phyloP scores from a whole-genome alignment of 2,888 invertebrate genomes.

The Drosophila ustulata region DNA sequence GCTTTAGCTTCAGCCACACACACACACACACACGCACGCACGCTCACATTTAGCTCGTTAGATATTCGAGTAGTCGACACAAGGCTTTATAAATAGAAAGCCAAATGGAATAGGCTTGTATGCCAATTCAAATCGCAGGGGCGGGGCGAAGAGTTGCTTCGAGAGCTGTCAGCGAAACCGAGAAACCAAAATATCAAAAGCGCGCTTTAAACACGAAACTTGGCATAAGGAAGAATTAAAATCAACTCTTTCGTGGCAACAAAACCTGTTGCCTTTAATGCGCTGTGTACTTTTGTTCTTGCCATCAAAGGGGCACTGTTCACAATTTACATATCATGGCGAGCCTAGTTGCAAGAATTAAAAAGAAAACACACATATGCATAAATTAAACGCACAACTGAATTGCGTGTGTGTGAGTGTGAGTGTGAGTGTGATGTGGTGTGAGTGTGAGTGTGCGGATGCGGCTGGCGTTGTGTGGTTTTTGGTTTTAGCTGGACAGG shows the following conservation, averaged over 20 bases:
- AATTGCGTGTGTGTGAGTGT: conserved; percentile 34
- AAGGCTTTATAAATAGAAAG: conserved; percentile 49
- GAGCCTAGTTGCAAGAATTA: conserved; percentile 17
- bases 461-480: conserved; percentile 22
- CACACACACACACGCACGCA: conserved; percentile 6
- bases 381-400: conserved; percentile 59
- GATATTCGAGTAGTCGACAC: conserved; percentile 31
- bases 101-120: conserved; percentile 59
- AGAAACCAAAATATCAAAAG: not conserved
- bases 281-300: conserved; percentile 13
- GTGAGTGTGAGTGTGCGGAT: conserved; percentile 23
- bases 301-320: conserved; percentile 42
- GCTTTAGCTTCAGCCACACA: conserved; percentile 37
- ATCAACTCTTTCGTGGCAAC: not conserved
- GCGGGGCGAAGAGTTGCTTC: not conserved
- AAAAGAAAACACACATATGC: conserved; percentile 57
- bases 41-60: conserved; percentile 43
- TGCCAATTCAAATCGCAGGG: not conserved
- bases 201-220: not conserved
- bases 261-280: conserved; percentile 44
- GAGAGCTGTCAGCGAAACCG: conserved; percentile 5
- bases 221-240: not conserved
- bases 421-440: conserved; percentile 14
- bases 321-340: conserved; percentile 63
- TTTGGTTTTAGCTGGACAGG: conserved; percentile 26